These are phyloP conservation scores for Lycopodina hypogea DNA, from an alignment of 37 sponge, comb jelly and placozoan species.

Conservation along the genomic window DNA sequence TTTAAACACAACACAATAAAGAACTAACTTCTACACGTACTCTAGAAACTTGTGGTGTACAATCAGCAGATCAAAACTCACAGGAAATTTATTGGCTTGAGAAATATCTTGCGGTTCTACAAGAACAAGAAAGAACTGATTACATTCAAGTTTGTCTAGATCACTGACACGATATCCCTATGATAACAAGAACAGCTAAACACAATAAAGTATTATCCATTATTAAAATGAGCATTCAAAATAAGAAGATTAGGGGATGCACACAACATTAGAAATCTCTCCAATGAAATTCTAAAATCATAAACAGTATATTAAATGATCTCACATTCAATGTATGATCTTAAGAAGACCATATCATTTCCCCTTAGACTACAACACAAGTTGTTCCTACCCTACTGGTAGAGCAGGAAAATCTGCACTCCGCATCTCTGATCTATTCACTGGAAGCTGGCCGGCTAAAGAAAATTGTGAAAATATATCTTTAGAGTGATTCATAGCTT, in stretches of 20 bases:
- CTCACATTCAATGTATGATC: too few species aligned
- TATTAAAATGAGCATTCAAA: not conserved
- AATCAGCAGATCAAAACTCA: not conserved
- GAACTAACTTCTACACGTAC: too few species aligned
- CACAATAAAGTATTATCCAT: not conserved
- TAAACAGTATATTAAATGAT: too few species aligned
- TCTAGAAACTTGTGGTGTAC: too few species aligned
- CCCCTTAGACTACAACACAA: too few species aligned
- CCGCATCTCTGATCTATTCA: slow-evolving; percentile 81
- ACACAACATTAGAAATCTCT: too few species aligned
- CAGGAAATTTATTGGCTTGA: slow-evolving; percentile 40
- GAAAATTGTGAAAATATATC: not conserved
- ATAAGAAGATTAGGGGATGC: too few species aligned
- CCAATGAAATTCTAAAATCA: too few species aligned
- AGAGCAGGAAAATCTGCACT: slow-evolving; percentile 98
- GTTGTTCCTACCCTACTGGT: too few species aligned
- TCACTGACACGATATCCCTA: not conserved
- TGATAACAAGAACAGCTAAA: not conserved
- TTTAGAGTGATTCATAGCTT: not conserved
- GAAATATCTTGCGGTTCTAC: slow-evolving; percentile 29
- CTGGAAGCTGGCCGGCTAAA: slow-evolving; percentile 40
- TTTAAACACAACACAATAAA: too few species aligned
- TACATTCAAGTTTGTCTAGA: not conserved
- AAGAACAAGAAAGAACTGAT: not conserved
- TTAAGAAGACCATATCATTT: too few species aligned